Evolutionary conservation across 1,140 invertebrate genomes (phyloP), one percentile per base, ranked within the genome.

Genomic region (Lepidurus couesii): DNA sequence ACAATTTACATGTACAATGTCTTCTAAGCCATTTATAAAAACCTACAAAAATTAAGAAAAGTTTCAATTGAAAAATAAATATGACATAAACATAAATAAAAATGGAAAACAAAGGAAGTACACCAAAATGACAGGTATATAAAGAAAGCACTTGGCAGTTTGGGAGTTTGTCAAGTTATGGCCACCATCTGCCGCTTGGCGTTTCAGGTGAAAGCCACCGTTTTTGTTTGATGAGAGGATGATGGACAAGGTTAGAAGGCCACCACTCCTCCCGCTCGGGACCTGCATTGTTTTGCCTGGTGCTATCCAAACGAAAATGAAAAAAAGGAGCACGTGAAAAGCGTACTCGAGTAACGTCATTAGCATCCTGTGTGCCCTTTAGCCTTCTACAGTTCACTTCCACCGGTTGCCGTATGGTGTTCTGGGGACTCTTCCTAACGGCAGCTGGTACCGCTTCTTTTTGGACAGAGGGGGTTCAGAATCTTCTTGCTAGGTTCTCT

Each of bases 321-420:
- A 65, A 13, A 13, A 65, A 65, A 65, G 53, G 16, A n/a, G 6
- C 13, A 21, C 16, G 13, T n/a, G 21, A 65, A 65, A 65, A 21
- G 53, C 16, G 53, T 16, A 21, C 53, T 21, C 6, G 53, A 65
- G 53, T 65, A 65, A 65, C 53, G 53, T 65, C 53, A 65, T 65
- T 65, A 65, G 53, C 53, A 65, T 65, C 53, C 53, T 65, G 53
- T 65, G 53, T 65, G 53, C 53, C 53, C 53, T 65, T 65, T 65
- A 65, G 53, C 53, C 53, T 65, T 65, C 21, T 65, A n/a, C 16
- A n/a, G 16, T 65, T n/a, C 16, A 65, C 53, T 65, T 7, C 53
- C 21, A 65, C 53, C 53, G 53, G 53, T 65, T 65, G 53, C 53
- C 53, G 53, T 65, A 65, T 65, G 53, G 53, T 65, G 53, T 65